A percentile compares a stretch with the other conserved stretches of the same genome.
Evolutionary conservation across 1,140 invertebrate genomes (phyloP).

Genomic region (Rhopalosiphum padi): DNA sequence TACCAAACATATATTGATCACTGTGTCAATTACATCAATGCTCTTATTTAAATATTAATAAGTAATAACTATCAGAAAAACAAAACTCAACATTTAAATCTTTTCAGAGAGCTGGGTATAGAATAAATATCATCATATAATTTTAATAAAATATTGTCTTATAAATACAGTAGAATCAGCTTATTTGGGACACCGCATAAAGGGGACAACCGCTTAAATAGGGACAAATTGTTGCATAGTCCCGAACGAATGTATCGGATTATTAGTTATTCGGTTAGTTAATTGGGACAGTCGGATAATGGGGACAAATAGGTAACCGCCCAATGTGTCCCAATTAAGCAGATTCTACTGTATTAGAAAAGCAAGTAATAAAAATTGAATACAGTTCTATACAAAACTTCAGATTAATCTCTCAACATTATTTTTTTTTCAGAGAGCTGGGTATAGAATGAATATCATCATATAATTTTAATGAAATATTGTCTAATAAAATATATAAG

Average conservation of each 20-base stretch:
- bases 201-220: too few species aligned
- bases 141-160: background rate
- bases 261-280: too few species aligned
- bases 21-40: background rate
- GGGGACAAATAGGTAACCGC: too few species aligned
- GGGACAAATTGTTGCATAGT: too few species aligned
- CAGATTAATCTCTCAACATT: too few species aligned
- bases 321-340: too few species aligned
- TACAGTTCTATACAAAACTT: background rate
- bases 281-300: too few species aligned
- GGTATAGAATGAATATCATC: constrained; percentile 24
- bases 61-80: background rate
- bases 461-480: background rate
- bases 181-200: too few species aligned
- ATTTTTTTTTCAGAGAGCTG: constrained; percentile 23
- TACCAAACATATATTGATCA: background rate
- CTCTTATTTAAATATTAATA: background rate
- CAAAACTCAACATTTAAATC: background rate
- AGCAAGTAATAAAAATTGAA: background rate
- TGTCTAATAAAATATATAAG: too few species aligned
- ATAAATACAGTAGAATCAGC: too few species aligned
- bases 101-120: constrained; percentile 41
- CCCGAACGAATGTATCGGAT: too few species aligned
- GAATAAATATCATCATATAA: background rate
- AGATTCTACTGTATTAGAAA: too few species aligned